Evolutionary conservation across 1,140 invertebrate genomes (phyloP).

Genomic region (Lamellibrachia luymesi): DNA sequence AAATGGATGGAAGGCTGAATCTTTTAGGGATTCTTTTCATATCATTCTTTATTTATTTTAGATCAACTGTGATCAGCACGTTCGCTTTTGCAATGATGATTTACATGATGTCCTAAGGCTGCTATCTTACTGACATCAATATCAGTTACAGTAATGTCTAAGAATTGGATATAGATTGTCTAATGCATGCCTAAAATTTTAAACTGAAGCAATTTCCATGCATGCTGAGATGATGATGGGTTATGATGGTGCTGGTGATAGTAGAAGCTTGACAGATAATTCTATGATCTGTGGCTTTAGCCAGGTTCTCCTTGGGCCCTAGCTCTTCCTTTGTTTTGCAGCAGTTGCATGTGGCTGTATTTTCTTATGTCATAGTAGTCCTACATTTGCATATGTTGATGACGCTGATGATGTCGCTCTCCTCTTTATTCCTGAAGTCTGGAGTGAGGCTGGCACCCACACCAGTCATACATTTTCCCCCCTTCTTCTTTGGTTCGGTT

Average conservation of each 20-base stretch:
- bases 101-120: neutral
- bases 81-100: neutral
- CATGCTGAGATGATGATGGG: neutral
- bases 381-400: neutral
- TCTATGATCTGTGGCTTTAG: neutral
- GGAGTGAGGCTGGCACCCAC: too few relatives aligned
- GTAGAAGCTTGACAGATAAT: neutral
- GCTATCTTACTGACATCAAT: neutral
- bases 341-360: neutral
- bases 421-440: too few relatives aligned
- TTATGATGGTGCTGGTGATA: neutral
- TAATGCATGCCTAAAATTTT: conserved; percentile 1
- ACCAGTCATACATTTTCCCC: too few relatives aligned
- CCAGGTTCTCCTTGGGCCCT: neutral
- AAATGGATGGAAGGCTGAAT: neutral
- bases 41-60: neutral
- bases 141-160: neutral
- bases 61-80: neutral
- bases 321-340: neutral
- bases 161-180: conserved; percentile 1
- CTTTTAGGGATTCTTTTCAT: neutral
- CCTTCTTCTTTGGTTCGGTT: too few relatives aligned
- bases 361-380: neutral
- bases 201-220: neutral
- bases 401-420: too few relatives aligned